Conservation (phyloP, 2,113 vertebrate species). For the Syngnathus scovelli region DNA sequence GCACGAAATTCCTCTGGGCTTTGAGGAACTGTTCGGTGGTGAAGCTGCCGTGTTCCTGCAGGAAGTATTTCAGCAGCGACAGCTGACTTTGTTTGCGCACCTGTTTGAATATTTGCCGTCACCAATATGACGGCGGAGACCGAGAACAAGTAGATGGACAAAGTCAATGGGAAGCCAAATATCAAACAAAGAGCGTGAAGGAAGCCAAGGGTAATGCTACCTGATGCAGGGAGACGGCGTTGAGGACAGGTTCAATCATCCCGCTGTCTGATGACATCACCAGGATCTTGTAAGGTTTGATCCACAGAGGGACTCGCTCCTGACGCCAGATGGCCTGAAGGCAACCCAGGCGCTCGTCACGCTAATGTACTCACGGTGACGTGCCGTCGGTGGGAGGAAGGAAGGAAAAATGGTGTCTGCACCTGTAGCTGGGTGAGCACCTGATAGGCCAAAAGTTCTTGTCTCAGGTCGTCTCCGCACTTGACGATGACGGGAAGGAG, state of each 20-base stretch:
- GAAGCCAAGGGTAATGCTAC: conserved; percentile 22
- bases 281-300: conserved; percentile 93
- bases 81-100: conserved; percentile 93
- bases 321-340: conserved; percentile 86
- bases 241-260: conserved; percentile 94
- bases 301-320: conserved; percentile 89
- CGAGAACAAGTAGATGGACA: no score
- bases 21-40: conserved; percentile 86
- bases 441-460: conserved; percentile 92
- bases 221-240: conserved; percentile 92
- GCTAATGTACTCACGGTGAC: no score
- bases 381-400: neutral
- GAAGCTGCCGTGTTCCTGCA: conserved; percentile 82
- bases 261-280: conserved; percentile 91
- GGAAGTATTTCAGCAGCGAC: conserved; percentile 84
- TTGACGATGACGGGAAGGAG: conserved; percentile 94
- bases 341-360: neutral
- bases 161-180: no score
- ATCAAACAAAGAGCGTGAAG: no score
- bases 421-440: conserved; percentile 93
- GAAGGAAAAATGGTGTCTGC: neutral
- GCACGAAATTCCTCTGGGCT: conserved; percentile 86
- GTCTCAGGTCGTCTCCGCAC: conserved; percentile 90
- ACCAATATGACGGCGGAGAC: no score
- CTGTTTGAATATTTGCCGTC: neutral